Conservation (phyloP, 2,113 vertebrate species). For the Triplophysa tibetana region DNA sequence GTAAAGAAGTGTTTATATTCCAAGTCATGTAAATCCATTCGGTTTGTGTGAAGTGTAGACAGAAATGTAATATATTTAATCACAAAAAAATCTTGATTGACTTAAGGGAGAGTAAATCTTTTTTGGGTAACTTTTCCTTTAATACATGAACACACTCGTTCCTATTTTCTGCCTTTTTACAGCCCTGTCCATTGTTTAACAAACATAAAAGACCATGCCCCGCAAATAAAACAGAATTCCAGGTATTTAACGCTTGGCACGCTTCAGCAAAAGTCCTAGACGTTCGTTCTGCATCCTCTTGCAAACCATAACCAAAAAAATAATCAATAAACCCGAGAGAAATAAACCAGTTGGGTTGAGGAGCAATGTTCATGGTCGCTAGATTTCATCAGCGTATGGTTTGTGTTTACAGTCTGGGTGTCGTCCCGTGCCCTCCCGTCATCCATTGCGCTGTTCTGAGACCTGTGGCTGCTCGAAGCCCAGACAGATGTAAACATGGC, state of each 20-base stretch:
- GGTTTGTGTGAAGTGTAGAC: no score
- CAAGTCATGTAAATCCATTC: no score
- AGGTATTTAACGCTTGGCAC: neutral
- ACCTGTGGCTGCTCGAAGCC: constrained; percentile 44
- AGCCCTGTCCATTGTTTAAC: neutral
- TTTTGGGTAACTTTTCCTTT: neutral
- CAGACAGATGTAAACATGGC: constrained; percentile 64
- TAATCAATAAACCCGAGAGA: constrained; percentile 14
- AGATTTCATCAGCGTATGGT: constrained; percentile 47
- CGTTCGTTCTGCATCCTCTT: constrained; percentile 1
- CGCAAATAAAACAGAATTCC: constrained; percentile 5
- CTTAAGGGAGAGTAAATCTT: neutral
- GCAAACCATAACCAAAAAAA: constrained; percentile 10
- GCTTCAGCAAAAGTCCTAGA: constrained; percentile 26
- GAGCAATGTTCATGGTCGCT: constrained; percentile 9
- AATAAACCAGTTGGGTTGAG: constrained; percentile 37
- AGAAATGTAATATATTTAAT: no score
- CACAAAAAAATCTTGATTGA: neutral
- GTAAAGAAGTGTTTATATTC: no score
- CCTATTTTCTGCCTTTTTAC: neutral
- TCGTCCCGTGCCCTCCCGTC: constrained; percentile 36
- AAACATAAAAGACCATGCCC: neutral
- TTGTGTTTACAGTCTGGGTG: constrained; percentile 49
- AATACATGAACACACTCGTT: neutral
- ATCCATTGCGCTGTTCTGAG: constrained; percentile 27